A percentile compares a stretch with the other conserved stretches of the same genome.
phyloP scores from a whole-genome alignment of 2,797 vertebrate species.

The Zenarchopterus dispar region DNA sequence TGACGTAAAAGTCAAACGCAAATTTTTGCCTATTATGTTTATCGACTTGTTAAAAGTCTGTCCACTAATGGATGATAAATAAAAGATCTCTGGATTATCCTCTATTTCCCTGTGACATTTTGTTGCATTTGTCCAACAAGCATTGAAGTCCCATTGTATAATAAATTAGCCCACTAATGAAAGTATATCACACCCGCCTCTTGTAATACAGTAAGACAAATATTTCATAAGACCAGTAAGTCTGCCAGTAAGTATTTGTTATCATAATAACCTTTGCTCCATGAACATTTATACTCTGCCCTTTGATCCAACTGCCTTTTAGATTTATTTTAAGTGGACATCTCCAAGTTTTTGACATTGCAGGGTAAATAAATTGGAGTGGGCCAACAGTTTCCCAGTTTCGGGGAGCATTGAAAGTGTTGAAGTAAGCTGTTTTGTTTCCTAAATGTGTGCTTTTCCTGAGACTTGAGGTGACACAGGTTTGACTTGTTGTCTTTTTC shows the following conservation, averaged over 20 bases:
- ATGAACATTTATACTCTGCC: conserved; percentile 3
- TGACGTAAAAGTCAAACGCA: too few species aligned
- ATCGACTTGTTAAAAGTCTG: too few species aligned
- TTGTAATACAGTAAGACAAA: too few species aligned
- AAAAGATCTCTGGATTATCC: too few species aligned
- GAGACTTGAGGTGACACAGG: background rate
- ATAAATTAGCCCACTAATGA: too few species aligned
- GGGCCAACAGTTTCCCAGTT: conserved; percentile 6
- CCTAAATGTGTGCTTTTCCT: background rate
- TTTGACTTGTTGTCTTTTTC: conserved; percentile 2
- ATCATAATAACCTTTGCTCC: background rate
- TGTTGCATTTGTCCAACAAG: too few species aligned
- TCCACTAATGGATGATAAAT: too few species aligned
- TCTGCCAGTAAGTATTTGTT: conserved; percentile 2
- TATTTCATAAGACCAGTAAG: background rate
- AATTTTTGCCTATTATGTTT: too few species aligned
- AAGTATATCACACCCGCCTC: too few species aligned
- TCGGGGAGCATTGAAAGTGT: background rate
- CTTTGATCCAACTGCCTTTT: background rate
- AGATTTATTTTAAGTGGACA: too few species aligned
- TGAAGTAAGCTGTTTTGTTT: conserved; percentile 19
- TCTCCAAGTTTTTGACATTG: background rate
- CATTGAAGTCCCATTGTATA: too few species aligned
- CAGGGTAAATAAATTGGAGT: conserved; percentile 6
- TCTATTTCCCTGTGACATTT: too few species aligned